Base-by-base conservation (phyloP, 2,113 vertebrate genomes). In the Panthera tigris region DNA sequence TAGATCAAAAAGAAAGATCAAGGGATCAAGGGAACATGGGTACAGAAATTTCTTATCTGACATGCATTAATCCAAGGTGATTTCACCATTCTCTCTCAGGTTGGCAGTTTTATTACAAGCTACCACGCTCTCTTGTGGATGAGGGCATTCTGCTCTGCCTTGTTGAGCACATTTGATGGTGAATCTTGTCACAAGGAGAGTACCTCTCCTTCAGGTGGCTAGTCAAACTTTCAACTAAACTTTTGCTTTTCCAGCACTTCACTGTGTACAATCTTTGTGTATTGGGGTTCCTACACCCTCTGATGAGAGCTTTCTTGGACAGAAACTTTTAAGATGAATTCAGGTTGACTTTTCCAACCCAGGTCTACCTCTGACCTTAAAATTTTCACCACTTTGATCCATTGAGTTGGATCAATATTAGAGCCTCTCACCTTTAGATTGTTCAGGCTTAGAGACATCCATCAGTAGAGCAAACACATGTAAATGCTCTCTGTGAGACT, bases 231-330 rank as follows among this genome's bases (percentile, higher is more conserved):
- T 25, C 66, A 76, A 57, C 3, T 33, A 25, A 7, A 19, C 25
- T 80, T 36, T 87, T 57, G 36, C 16, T 9, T 68, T 71, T 76
- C 19, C 12, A 48, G 15, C 15, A 36, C 11, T 36, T 82, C 33
- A 45, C 8, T 23, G 8, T 2, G 7, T 4, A 52, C 1, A 61
- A 0, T 39, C 61, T 33, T 25, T 69, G 7, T 61, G 10, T 29
- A 25, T 52, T 61, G 23, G 18, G 11, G 3, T 16, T 31, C 36
- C 45, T 39, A 21, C 7, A 5, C 41, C 0, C 0, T 57, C 11
- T 7, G 14, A 55, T 21, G 81, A 74, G 50, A 87, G 25, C 1
- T 18, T 82, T 91, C 23, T 19, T 45, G 0, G 5, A 31, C 66
- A 4, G 25, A 88, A 66, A 12, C 2, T 63, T 91, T 27, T 33